Conservation (phyloP, 1,140 invertebrate genomes). For the Drosophila ficusphila region DNA sequence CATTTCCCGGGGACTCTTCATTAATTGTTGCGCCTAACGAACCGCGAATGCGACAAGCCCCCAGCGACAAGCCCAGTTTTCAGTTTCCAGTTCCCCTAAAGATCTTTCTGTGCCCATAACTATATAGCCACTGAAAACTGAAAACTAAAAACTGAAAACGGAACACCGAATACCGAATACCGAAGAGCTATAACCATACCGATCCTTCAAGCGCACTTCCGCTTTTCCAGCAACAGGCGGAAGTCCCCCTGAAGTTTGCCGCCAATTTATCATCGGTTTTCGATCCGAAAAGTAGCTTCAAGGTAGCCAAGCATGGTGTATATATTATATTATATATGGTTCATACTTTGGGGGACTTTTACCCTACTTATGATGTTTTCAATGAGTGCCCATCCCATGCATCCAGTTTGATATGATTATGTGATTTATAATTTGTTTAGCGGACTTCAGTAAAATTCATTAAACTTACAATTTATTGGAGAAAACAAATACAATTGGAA, state of each 20-base stretch:
- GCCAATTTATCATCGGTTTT: conserved; percentile 28
- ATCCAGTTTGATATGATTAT: too few species aligned
- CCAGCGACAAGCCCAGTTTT: conserved; percentile 27
- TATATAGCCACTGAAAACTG: neutral
- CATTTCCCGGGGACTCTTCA: conserved; percentile 12
- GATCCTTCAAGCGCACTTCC: conserved; percentile 79
- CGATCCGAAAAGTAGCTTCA: neutral
- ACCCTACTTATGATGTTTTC: too few species aligned
- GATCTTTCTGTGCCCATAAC: conserved; percentile 2
- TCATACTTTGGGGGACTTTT: too few species aligned
- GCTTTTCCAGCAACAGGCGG: conserved; percentile 51
- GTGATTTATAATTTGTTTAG: too few species aligned
- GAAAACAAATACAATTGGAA: too few species aligned
- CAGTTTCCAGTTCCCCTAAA: neutral
- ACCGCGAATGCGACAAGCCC: conserved; percentile 67
- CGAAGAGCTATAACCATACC: conserved; percentile 7
- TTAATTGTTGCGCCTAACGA: conserved; percentile 77
- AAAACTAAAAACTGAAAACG: neutral
- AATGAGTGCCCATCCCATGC: too few species aligned
- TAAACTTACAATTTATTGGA: too few species aligned
- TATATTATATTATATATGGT: too few species aligned
- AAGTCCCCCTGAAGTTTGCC: neutral
- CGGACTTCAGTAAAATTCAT: too few species aligned
- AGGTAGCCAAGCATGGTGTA: neutral
- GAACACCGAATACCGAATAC: neutral